phyloP scores from a whole-genome alignment of 2,797 vertebrate species.

The Myotis daubentonii region DNA sequence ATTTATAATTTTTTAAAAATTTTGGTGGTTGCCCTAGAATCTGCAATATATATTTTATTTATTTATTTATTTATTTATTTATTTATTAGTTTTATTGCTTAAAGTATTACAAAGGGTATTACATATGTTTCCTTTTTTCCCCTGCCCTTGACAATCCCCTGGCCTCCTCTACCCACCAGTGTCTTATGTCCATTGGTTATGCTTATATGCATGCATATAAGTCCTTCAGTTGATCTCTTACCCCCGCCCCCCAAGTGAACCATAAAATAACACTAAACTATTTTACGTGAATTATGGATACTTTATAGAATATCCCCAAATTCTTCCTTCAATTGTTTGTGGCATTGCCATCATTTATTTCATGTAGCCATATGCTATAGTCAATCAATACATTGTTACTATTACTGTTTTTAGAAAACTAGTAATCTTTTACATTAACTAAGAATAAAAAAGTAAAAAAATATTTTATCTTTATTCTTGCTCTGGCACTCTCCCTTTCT shows the following conservation, averaged over 20 bases:
- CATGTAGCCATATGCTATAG: not conserved
- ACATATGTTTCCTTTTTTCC: no score
- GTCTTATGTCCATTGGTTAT: no score
- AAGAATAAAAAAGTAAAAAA: not conserved
- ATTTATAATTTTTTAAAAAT: not conserved
- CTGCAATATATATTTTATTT: not conserved
- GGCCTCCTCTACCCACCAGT: no score
- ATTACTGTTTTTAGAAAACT: not conserved
- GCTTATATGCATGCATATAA: no score
- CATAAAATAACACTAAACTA: not conserved
- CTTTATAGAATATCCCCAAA: not conserved
- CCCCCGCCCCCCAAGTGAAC: not conserved
- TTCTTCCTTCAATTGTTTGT: not conserved
- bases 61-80: no score
- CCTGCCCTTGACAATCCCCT: no score
- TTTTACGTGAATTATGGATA: not conserved
- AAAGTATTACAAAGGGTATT: no score
- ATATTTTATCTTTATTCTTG: conserved; percentile 19
- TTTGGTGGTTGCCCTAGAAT: not conserved
- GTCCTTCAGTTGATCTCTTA: no score
- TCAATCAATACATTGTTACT: not conserved
- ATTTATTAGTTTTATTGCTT: no score
- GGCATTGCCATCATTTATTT: not conserved
- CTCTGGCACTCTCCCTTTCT: not conserved
- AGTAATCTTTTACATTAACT: not conserved